Conservation (phyloP, 1,140 invertebrate genomes). For the Plutomurus gul region DNA sequence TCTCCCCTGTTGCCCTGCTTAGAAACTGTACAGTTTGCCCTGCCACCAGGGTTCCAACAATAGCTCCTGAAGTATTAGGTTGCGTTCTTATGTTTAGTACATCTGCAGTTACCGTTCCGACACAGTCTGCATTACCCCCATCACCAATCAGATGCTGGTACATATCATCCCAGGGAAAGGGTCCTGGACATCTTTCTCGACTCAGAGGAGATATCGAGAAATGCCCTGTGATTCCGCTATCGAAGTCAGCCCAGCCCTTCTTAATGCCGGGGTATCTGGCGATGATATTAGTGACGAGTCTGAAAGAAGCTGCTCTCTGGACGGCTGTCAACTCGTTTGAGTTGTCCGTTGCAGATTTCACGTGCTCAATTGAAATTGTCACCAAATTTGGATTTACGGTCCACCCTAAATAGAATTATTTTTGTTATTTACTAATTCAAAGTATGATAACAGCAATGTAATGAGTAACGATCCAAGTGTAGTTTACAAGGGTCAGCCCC, state of each 20-base stretch:
- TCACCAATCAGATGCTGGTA: constrained; percentile 18
- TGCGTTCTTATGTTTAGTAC: constrained; percentile 17
- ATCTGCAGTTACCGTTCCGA: constrained; percentile 37
- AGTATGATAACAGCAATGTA: too few relatives aligned
- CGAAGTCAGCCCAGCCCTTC: constrained; percentile 34
- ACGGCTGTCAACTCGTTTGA: constrained; percentile 37
- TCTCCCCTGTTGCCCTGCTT: constrained; percentile 5
- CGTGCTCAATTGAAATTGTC: constrained; percentile 50
- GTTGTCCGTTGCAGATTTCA: constrained; percentile 46
- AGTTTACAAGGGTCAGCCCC: constrained; percentile 50
- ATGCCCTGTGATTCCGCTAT: constrained; percentile 47
- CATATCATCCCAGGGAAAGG: constrained; percentile 46
- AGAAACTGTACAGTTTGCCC: neutral
- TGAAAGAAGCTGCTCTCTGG: constrained; percentile 40
- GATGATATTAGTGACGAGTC: constrained; percentile 40
- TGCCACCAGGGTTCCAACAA: constrained; percentile 11
- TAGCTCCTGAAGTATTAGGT: constrained; percentile 1
- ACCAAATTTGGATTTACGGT: constrained; percentile 40
- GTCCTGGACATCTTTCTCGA: constrained; percentile 45
- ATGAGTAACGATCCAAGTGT: too few relatives aligned
- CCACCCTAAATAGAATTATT: constrained; percentile 52
- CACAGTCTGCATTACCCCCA: neutral
- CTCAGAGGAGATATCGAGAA: constrained; percentile 42
- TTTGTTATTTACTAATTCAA: too few relatives aligned
- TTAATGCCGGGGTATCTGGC: constrained; percentile 39